phyloP scores from a whole-genome alignment of 2,888 invertebrate species.

The Clanis bilineata region DNA sequence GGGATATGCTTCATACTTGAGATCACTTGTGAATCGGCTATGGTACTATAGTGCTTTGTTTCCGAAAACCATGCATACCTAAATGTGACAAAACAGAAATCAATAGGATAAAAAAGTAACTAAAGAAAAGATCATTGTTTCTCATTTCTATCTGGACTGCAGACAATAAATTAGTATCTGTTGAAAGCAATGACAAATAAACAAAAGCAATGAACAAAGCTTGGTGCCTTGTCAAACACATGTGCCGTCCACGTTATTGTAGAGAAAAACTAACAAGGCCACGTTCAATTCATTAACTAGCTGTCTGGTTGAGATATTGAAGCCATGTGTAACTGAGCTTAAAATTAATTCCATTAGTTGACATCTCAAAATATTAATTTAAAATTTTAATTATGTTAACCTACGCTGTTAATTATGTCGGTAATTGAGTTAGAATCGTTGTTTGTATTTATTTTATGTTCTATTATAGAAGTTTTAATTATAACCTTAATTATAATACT shows the following conservation, averaged over 20 bases:
- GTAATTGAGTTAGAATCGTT: no score
- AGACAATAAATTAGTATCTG: conserved; percentile 8
- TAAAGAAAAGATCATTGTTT: conserved; percentile 6
- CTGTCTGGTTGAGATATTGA: conserved; percentile 6
- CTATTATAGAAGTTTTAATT: no score
- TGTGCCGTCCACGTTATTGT: conserved; percentile 27
- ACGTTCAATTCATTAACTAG: conserved; percentile 7
- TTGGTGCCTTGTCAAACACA: conserved; percentile 25
- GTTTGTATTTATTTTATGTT: no score
- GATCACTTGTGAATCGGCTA: no score
- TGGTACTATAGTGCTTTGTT: neutral
- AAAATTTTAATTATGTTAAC: neutral
- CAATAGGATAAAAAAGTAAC: neutral
- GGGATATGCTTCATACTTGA: no score
- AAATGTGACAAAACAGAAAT: neutral
- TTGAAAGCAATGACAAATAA: conserved; percentile 11
- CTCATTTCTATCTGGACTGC: neutral
- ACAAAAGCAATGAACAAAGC: conserved; percentile 12
- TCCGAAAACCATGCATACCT: neutral
- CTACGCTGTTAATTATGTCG: neutral
- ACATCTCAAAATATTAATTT: neutral
- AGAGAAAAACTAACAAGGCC: neutral
- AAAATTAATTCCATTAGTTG: neutral
- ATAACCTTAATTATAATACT: no score
- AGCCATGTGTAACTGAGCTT: conserved; percentile 4